Evolutionary conservation across 2,113 vertebrate species (phyloP).

Genomic region (Mystacornis crossleyi): DNA sequence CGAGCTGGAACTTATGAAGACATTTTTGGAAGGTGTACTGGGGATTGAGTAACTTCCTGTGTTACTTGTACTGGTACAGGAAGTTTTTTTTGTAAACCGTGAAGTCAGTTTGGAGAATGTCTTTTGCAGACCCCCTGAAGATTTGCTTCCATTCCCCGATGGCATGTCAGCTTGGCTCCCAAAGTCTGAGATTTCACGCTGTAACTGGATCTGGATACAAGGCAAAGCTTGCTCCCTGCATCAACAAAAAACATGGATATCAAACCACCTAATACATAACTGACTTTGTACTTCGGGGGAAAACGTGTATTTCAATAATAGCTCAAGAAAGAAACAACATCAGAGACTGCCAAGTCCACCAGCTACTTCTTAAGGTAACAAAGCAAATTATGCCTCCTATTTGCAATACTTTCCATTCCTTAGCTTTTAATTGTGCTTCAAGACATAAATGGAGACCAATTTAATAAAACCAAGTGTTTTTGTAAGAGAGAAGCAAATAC

Average conservation of each 20-base stretch:
- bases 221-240: conserved; percentile 93
- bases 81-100: conserved; percentile 94
- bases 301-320: not conserved
- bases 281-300: not conserved
- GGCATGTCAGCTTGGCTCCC: conserved; percentile 84
- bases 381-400: not conserved
- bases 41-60: conserved; percentile 91
- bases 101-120: conserved; percentile 98
- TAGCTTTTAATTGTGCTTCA: not conserved
- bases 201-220: conserved; percentile 96
- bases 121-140: conserved; percentile 92
- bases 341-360: not conserved
- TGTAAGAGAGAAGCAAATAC: not conserved
- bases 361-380: not conserved
- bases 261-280: not conserved
- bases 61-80: conserved; percentile 80
- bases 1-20: conserved; percentile 77
- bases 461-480: not conserved
- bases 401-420: not conserved
- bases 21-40: conserved; percentile 88
- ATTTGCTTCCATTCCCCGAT: conserved; percentile 85
- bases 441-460: not conserved
- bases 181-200: conserved; percentile 88
- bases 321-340: not conserved
- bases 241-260: not conserved